Base-by-base conservation (phyloP, 2,888 invertebrate species). In the Sarcophaga subvicina region DNA sequence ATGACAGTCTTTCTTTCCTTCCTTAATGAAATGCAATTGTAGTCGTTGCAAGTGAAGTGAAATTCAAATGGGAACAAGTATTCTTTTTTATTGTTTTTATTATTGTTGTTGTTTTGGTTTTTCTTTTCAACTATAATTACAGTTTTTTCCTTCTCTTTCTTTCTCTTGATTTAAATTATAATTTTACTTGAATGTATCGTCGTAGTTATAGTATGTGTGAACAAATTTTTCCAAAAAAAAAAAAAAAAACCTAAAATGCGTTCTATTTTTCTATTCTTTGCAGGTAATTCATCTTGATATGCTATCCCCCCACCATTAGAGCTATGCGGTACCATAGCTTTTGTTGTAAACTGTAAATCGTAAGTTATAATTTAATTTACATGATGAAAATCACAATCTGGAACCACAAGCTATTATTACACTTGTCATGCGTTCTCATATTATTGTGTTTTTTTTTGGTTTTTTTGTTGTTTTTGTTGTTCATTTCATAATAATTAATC, bases 1-100 rank as follows among this genome's bases (percentile, higher is more conserved):
- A 37, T 22, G 22, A 22, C 22, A 37, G 37, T 37, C 37, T 0
- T 1, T 37, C 0, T 37, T 10, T 37, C 37, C 8, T 10, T 3
- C 2, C 66, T 66, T 25, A 27, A 37, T 66, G 37, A 67, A 45
- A 67, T 67, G 67, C 67, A 67, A 10, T 47, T 54, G 54, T 37
- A 54, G 4, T 54, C 54, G 54, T 54, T 54, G 54, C 54, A 54
- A 54, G 54, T 45, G 8, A 4, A 67, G 45, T 10, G 20, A 45
- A 67, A 45, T 45, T 67, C 37, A 66, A 8, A 37, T 67, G 47
- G 12, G 67, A 67, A 67, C 37, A 37, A 37, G 37, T 37, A 10
- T 37, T 37, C 37, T 10, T 4, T 37, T 37, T 37, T 37, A 0
- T 37, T 37, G 2, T 37, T 10, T 0, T 37, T 37, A 1, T 37